These are phyloP conservation scores for Luperina nickerlii DNA, from an alignment of 2,888 invertebrate genomes.

Conservation along the genomic window DNA sequence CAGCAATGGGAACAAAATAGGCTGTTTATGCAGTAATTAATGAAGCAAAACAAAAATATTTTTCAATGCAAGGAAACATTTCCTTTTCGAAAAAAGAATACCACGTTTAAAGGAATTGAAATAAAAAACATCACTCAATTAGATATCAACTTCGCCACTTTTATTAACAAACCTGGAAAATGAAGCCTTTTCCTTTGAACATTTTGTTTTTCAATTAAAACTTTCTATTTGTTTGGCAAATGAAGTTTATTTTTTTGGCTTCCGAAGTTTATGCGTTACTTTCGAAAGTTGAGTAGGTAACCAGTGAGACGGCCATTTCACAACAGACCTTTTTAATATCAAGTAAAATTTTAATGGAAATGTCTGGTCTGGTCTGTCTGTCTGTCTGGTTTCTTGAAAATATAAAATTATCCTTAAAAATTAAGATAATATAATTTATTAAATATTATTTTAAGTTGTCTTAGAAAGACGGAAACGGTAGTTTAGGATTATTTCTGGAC, in stretches of 20 bases:
- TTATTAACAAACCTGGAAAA: constrained; percentile 59
- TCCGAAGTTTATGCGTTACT: constrained; percentile 57
- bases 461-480: neutral
- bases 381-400: neutral
- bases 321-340: constrained; percentile 20
- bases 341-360: constrained; percentile 20
- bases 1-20: no score
- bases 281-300: constrained; percentile 62
- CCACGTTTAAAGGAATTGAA: constrained; percentile 12
- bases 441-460: neutral
- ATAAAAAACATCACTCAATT: constrained; percentile 54
- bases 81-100: neutral
- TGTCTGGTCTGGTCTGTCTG: neutral
- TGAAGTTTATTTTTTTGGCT: constrained; percentile 62
- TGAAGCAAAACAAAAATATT: constrained; percentile 7
- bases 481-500: neutral
- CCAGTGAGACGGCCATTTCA: constrained; percentile 44
- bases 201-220: constrained; percentile 79
- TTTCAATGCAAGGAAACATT: neutral
- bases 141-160: constrained; percentile 52
- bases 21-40: neutral
- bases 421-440: neutral
- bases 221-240: constrained; percentile 72
- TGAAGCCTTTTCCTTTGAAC: constrained; percentile 64
- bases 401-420: neutral